Conservation (phyloP, 2,888 invertebrate genomes). For the Acanthosepion pharaonis region DNA sequence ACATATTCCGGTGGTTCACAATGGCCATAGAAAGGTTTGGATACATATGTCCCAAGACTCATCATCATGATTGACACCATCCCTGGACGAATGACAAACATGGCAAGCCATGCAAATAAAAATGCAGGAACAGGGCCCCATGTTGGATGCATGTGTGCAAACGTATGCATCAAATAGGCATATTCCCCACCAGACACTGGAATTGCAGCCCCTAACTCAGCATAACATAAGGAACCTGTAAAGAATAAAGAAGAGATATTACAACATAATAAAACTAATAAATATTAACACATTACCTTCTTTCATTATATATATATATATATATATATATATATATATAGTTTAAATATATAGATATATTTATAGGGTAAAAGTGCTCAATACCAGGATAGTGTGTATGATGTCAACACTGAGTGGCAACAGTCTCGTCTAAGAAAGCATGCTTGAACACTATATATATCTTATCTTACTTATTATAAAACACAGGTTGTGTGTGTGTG, state of each 20-base stretch:
- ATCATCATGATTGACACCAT: constrained; percentile 75
- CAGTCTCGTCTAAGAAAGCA: too few species aligned
- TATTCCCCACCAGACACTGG: constrained; percentile 88
- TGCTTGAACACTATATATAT: too few species aligned
- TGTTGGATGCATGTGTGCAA: constrained; percentile 53
- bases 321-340: constrained; percentile 24
- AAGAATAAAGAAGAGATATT: constrained; percentile 39
- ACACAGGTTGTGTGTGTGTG: too few species aligned
- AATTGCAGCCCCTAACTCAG: constrained; percentile 86
- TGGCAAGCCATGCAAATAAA: constrained; percentile 78
- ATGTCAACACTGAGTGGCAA: too few species aligned
- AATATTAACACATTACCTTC: neutral
- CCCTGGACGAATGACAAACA: constrained; percentile 66
- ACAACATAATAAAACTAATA: neutral
- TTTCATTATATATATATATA: neutral
- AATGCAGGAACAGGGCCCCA: constrained; percentile 76
- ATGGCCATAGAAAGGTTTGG: constrained; percentile 58
- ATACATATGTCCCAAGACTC: constrained; percentile 59
- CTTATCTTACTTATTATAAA: too few species aligned
- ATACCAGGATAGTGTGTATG: too few species aligned
- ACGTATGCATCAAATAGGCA: constrained; percentile 77
- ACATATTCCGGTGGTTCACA: constrained; percentile 54
- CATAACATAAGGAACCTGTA: constrained; percentile 84
- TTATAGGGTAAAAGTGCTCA: too few species aligned
- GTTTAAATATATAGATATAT: too few species aligned